A percentile compares a stretch with the other conserved stretches of the same genome.
Conservation (phyloP, 92 coral and sea anemone species). For the Hydrozoanthus gracilis region DNA sequence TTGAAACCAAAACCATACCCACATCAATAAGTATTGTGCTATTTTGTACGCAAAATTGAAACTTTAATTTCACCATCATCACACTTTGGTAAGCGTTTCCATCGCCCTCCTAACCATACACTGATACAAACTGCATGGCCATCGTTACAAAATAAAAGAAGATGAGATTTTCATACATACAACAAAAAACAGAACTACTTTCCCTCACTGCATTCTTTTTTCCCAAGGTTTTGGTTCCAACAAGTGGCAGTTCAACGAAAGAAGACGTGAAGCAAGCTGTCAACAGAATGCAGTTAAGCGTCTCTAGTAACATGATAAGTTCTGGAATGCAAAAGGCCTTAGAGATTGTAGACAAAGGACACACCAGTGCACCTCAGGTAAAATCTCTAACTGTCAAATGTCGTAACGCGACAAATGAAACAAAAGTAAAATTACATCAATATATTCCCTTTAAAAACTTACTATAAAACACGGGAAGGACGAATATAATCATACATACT, state of each 20-base stretch:
- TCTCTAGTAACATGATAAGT: conserved; percentile 16
- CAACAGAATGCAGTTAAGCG: neutral
- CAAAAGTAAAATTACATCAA: neutral
- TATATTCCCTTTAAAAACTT: neutral
- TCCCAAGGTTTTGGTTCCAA: conserved; percentile 21
- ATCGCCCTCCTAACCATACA: no score
- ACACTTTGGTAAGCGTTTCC: no score
- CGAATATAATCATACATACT: no score
- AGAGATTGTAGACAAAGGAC: conserved; percentile 19
- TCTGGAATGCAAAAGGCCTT: conserved; percentile 35
- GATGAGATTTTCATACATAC: neutral
- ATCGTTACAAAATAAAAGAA: no score
- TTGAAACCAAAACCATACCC: neutral
- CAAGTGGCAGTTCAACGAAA: neutral
- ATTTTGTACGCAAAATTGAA: neutral
- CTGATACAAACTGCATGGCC: no score
- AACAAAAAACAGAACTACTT: neutral
- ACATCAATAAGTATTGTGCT: neutral
- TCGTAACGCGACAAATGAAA: no score
- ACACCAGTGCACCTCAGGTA: conserved; percentile 16
- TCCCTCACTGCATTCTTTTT: neutral
- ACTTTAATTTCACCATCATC: no score
- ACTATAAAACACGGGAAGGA: no score
- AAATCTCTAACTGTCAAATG: no score
- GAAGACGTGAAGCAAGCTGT: neutral